Evolutionary conservation across 2,113 vertebrate genomes (phyloP).

Genomic region (Pituophis catenifer): DNA sequence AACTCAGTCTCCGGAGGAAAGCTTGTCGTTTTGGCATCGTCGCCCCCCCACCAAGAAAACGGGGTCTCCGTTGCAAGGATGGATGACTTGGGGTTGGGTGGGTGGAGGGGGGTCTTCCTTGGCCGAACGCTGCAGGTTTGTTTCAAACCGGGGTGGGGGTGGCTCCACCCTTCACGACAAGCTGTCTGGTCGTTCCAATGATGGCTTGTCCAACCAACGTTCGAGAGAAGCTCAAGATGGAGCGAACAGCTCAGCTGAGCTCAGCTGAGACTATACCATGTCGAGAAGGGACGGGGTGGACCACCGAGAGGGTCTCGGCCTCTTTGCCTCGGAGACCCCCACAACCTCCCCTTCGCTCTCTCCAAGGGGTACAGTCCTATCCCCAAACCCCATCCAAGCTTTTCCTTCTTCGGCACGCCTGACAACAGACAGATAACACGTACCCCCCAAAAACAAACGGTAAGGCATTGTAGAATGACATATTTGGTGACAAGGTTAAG

Average conservation of each 20-base stretch:
- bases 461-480: background rate
- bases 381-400: background rate
- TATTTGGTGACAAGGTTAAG: background rate
- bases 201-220: constrained; percentile 11
- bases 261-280: background rate
- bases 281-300: background rate
- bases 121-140: too few relatives aligned
- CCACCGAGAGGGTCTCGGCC: background rate
- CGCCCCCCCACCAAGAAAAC: background rate
- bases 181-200: background rate
- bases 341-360: too few relatives aligned
- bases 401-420: background rate
- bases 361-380: background rate
- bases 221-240: background rate
- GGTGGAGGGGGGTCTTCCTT: background rate
- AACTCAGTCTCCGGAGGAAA: background rate
- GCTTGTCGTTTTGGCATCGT: background rate
- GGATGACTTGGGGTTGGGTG: background rate
- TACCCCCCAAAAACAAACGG: too few relatives aligned
- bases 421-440: background rate
- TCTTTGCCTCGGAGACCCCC: background rate
- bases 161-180: background rate
- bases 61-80: background rate
- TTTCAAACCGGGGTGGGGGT: background rate
- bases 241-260: background rate